Base-by-base conservation (phyloP, 2,113 vertebrate genomes). In the Galemys pyrenaicus region DNA sequence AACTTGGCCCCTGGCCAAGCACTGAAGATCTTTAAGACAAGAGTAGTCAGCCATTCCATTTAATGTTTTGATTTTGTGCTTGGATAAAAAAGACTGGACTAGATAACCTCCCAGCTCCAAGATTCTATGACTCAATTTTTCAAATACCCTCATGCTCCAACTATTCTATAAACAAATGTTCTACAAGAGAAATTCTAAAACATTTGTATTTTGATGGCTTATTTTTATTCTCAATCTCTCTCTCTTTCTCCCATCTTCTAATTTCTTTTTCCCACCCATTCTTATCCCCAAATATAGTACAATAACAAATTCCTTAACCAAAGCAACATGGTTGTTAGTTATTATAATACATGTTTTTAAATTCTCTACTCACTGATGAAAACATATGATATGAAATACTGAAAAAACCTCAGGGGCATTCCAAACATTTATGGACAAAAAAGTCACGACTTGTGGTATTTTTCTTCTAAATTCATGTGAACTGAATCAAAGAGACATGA, bases 331-430 rank as follows among this genome's bases (percentile, higher is more conserved):
- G 81, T 95, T 96, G 95, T 98, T 97, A 97, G 84, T 98, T 98
- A 97, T 97, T 97, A 97, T 24, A 89, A 97, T 98, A 83, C 84
- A 78, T 94, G 95, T 98, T 97, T 97, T 97, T 97, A 96, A 98
- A 95, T 91, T 83, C 96, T 98, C 95, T 95, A 94, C 92, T 97
- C 91, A 15, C 96, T 97, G 96, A 98, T 97, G 95, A 95, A 98
- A 98, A 96, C 97, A 98, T 98, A 93, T 96, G 97, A 98, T 97
- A 95, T 35, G 84, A 98, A 98, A 97, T 93, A 92, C 79, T 94
- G 95, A 97, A 96, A 96, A 95, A 98, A 98, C 94, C 95, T 95
- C 98, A 98, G 91, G 96, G 97, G 96, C 96, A 98, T 98, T 98
- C 97, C 97, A 98, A 90, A 94, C 3, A 24, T 98, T 97, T 0